phyloP scores from a whole-genome alignment of 1,140 invertebrate species.

The Ceratina australensis region DNA sequence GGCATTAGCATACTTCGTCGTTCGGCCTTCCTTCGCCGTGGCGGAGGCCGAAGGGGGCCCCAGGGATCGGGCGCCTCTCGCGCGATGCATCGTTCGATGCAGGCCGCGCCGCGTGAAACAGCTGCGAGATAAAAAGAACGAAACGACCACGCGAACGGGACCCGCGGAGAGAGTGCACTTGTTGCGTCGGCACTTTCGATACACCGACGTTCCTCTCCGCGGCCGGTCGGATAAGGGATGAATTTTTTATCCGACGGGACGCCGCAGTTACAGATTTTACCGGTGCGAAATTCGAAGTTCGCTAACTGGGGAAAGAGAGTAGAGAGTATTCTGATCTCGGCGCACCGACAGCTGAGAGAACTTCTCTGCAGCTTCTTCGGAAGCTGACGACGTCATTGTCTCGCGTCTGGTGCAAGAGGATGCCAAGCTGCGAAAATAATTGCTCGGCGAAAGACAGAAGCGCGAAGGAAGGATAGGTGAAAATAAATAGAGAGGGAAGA shows the following conservation, averaged over 20 bases:
- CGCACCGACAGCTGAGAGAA: constrained; percentile 39
- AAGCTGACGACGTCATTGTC: constrained; percentile 45
- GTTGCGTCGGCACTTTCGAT: constrained; percentile 58
- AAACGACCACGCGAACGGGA: constrained; percentile 16
- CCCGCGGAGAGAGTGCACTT: constrained; percentile 61
- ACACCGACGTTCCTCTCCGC: not conserved
- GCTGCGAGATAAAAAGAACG: constrained; percentile 38
- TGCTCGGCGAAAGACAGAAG: constrained; percentile 70
- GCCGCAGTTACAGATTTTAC: not conserved
- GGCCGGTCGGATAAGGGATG: constrained; percentile 2
- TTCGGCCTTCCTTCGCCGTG: constrained; percentile 32
- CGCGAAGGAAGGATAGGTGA: constrained; percentile 36
- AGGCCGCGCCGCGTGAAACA: constrained; percentile 33
- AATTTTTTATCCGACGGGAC: constrained; percentile 18
- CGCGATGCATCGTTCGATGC: constrained; percentile 39
- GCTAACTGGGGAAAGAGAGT: too few relatives aligned
- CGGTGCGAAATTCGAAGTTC: too few relatives aligned
- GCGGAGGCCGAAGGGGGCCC: constrained; percentile 12
- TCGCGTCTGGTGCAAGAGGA: constrained; percentile 37
- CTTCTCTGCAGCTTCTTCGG: constrained; percentile 23
- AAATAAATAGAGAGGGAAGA: constrained; percentile 50
- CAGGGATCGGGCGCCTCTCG: constrained; percentile 26
- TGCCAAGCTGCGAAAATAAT: constrained; percentile 76
- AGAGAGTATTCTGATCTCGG: not conserved
- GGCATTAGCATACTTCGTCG: constrained; percentile 75